These are phyloP conservation scores for Acronicta psi DNA, from an alignment of 2,888 invertebrate species.

Conservation along the genomic window DNA sequence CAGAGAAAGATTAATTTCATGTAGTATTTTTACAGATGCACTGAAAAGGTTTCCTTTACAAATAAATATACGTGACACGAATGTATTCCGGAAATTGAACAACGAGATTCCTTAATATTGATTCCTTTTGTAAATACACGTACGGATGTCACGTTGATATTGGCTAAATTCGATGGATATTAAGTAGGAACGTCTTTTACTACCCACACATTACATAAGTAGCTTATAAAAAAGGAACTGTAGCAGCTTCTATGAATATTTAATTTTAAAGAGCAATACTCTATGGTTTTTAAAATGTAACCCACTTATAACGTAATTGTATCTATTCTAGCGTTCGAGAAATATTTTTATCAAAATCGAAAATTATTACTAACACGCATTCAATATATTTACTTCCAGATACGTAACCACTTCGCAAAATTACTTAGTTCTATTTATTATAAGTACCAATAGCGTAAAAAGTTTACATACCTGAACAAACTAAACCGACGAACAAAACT, in stretches of 20 bases:
- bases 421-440: too few species aligned
- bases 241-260: too few species aligned
- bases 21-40: constrained; percentile 36
- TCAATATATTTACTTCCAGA: too few species aligned
- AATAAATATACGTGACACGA: constrained; percentile 64
- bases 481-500: constrained; percentile 65
- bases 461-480: constrained; percentile 69
- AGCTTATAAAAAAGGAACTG: too few species aligned
- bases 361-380: too few species aligned
- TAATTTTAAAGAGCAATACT: too few species aligned
- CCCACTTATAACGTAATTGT: too few species aligned
- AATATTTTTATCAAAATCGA: too few species aligned
- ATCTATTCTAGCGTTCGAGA: too few species aligned
- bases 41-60: constrained; percentile 57
- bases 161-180: constrained; percentile 1
- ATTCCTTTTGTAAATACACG: constrained; percentile 8
- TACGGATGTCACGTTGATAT: not conserved
- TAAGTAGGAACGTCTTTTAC: not conserved
- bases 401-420: too few species aligned
- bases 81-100: constrained; percentile 52
- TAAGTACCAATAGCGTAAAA: constrained; percentile 12
- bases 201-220: not conserved
- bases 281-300: too few species aligned
- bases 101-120: constrained; percentile 43
- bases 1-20: constrained; percentile 8